Conservation (phyloP, 2,113 vertebrate species). For the Haemorhous mexicanus region DNA sequence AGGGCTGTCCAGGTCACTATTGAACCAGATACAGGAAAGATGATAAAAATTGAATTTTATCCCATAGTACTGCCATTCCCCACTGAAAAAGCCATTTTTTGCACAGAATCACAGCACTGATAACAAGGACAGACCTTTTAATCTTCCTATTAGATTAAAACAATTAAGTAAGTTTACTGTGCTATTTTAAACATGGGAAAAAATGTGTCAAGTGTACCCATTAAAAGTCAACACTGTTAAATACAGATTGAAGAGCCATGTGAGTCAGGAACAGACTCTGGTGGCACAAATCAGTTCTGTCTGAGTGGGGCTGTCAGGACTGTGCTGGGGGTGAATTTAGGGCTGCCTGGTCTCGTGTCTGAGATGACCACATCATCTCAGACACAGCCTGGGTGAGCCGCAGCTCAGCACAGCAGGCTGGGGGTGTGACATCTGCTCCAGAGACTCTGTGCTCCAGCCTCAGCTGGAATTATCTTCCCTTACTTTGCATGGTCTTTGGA, state of each 20-base stretch:
- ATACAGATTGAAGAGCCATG: neutral
- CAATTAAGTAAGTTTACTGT: neutral
- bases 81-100: neutral
- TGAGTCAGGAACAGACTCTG: neutral
- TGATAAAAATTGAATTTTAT: neutral
- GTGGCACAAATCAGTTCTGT: neutral
- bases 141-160: neutral
- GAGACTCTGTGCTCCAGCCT: neutral
- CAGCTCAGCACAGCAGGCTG: neutral
- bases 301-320: neutral
- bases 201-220: neutral
- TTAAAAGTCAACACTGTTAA: neutral
- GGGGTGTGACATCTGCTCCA: neutral
- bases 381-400: neutral
- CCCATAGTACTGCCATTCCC: neutral
- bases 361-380: neutral
- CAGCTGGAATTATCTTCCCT: neutral
- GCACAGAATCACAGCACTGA: neutral
- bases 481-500: neutral
- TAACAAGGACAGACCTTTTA: neutral
- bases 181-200: neutral
- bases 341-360: neutral
- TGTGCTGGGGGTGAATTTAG: neutral
- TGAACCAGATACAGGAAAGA: neutral
- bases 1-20: neutral